Evolutionary conservation across 2,888 invertebrate species (phyloP).

Genomic region (Liposcelis brunnea): DNA sequence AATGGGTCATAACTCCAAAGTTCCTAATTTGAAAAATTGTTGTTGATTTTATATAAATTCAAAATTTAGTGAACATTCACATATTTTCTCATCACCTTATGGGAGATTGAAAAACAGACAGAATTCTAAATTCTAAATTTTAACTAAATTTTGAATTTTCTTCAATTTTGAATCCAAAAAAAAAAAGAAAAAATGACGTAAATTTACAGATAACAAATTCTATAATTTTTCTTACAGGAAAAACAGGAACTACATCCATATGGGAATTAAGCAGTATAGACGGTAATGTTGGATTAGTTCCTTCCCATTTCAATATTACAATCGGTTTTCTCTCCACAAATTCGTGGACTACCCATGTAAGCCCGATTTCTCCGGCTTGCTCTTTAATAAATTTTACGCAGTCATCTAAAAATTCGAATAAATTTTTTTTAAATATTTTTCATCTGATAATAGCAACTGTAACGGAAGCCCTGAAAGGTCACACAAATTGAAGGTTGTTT

Average conservation of each 20-base stretch:
- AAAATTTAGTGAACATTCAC: too few relatives aligned
- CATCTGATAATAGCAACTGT: constrained; percentile 24
- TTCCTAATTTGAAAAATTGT: constrained; percentile 36
- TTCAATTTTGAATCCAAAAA: too few relatives aligned
- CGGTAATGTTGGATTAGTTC: constrained; percentile 49
- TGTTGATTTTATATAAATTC: too few relatives aligned
- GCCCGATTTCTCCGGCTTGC: constrained; percentile 50
- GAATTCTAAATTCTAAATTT: too few relatives aligned
- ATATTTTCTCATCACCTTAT: too few relatives aligned
- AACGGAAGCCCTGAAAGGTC: too few relatives aligned
- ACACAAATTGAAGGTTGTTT: too few relatives aligned
- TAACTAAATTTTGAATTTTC: too few relatives aligned
- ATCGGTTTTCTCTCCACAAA: constrained; percentile 55
- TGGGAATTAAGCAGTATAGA: constrained; percentile 80
- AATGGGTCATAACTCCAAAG: constrained; percentile 85
- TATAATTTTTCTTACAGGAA: too few relatives aligned
- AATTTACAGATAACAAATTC: too few relatives aligned
- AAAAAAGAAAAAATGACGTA: not conserved
- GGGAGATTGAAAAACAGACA: constrained; percentile 17
- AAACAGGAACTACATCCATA: constrained; percentile 95
- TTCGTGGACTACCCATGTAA: constrained; percentile 43
- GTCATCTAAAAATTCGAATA: too few relatives aligned
- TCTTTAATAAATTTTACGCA: constrained; percentile 56
- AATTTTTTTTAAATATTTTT: too few relatives aligned
- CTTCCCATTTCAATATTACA: constrained; percentile 67